Percentiles rank a stretch among this genome's conserved stretches.
These are phyloP conservation scores for Goniozus legneri DNA, from an alignment of 1,140 invertebrate genomes.

Conservation along the genomic window DNA sequence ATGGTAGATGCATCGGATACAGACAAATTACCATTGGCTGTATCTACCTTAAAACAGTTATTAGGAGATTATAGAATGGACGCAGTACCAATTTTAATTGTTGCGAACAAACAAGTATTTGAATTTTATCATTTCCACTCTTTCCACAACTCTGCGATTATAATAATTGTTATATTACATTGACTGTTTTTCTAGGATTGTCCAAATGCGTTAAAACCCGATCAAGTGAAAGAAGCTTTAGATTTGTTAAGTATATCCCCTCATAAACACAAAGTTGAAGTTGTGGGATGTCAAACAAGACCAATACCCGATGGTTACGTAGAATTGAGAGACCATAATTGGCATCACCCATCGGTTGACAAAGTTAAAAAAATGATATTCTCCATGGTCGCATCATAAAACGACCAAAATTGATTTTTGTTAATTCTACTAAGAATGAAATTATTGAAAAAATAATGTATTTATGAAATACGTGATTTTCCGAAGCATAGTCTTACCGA, in stretches of 20 bases:
- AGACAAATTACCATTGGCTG: conserved; percentile 37
- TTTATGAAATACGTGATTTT: not conserved
- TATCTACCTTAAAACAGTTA: conserved; percentile 44
- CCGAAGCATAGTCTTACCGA: not conserved
- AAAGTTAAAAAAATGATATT: conserved; percentile 39
- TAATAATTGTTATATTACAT: conserved; percentile 7
- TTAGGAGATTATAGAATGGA: conserved; percentile 45
- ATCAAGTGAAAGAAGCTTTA: conserved; percentile 44
- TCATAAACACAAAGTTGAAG: conserved; percentile 43
- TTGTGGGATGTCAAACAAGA: conserved; percentile 43
- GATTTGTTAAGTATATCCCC: conserved; percentile 43
- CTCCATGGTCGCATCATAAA: conserved; percentile 24
- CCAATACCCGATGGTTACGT: conserved; percentile 25
- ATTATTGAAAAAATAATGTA: not conserved
- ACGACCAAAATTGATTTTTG: not conserved
- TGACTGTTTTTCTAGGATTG: conserved; percentile 35
- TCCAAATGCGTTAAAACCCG: conserved; percentile 34
- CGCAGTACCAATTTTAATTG: conserved; percentile 44
- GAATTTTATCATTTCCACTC: no score
- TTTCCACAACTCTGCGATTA: not conserved
- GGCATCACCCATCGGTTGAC: conserved; percentile 33
- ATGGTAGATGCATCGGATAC: conserved; percentile 50
- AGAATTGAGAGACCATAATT: conserved; percentile 20
- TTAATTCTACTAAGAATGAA: no score
- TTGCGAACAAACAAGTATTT: conserved; percentile 53